These are phyloP conservation scores for Ischnus inquisitorius DNA, from an alignment of 2,888 invertebrate species.

Conservation along the genomic window DNA sequence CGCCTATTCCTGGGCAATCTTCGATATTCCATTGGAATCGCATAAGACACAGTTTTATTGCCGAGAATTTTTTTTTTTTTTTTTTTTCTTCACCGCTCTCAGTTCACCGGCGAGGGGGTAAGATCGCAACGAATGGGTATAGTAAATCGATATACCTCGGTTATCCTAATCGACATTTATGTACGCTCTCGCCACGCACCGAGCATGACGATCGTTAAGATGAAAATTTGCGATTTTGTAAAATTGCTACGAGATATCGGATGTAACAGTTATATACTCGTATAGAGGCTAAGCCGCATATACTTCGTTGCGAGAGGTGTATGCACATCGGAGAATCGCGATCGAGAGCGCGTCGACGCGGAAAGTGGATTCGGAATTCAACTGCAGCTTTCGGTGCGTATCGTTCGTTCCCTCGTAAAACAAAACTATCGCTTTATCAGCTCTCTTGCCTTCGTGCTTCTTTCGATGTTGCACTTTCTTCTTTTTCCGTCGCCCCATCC, in stretches of 20 bases:
- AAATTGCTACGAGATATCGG: constrained; percentile 1
- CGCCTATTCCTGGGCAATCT: neutral
- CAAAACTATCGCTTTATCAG: constrained; percentile 77
- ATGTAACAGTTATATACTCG: neutral
- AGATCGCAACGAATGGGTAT: neutral
- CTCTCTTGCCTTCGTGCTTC: constrained; percentile 24
- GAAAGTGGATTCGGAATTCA: constrained; percentile 63
- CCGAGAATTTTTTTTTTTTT: constrained; percentile 2
- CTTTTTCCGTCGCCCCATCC: constrained; percentile 44
- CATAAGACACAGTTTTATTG: constrained; percentile 7
- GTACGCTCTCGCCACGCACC: neutral
- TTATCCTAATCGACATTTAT: neutral
- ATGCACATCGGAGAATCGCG: neutral
- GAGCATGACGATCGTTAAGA: neutral
- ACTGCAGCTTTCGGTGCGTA: constrained; percentile 49
- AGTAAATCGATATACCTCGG: neutral
- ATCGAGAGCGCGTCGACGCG: constrained; percentile 44
- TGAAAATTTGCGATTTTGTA: neutral
- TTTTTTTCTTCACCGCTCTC: too few relatives aligned
- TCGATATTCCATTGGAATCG: constrained; percentile 6
- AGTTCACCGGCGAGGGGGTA: neutral
- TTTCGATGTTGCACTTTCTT: constrained; percentile 13
- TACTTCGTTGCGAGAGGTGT: neutral
- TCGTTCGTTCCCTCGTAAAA: constrained; percentile 73
- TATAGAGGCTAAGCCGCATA: neutral